Base-by-base conservation (phyloP, 2,888 invertebrate species). In the Exephanes ischioxanthus region DNA sequence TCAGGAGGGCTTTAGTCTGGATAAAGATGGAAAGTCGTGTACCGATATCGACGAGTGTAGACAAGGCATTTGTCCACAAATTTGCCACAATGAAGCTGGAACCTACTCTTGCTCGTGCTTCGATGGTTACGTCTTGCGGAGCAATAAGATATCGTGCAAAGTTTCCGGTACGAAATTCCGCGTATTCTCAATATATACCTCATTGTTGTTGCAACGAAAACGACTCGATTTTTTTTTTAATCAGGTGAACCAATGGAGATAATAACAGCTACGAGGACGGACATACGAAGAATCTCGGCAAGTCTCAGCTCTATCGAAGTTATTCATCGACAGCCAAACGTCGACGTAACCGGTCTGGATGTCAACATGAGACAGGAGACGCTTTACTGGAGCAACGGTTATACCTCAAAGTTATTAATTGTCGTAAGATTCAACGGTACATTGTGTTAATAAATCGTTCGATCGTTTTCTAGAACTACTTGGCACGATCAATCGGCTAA, bases 1-100 rank as follows among this genome's bases (percentile, higher is more conserved):
- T 90, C 91, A 93, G 0, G 87, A 90, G 0, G 97, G 97, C 0
- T 97, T 95, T 92, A 90, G 92, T 16, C 91, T 96, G 51, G 91
- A 91, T 1, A 90, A 92, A 0, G 96, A 96, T 89, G 95, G 95
- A 45, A 94, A 92, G 68, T 93, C 94, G 30, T 98, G 98, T 88
- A 91, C 91, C 16, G 97, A 98, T 91, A 94, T 97, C 0, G 95
- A 98, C 89, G 98, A 98, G 94, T 98, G 98, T 90, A 87, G 92
- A 1, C 88, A 92, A 1, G 94, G 94, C 19, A 93, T 95, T 0
- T 97, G 97, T 91, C 95, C 97, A 3, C 97, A 97, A 90, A 89
- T 94, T 3, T 97, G 97, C 91, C 90, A 90, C 41, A 96, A 97
- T 89, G 91, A 92, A 0, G 93, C 92, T 0, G 96, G 96, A 0